Evolutionary conservation across 2,113 vertebrate genomes (phyloP).

Genomic region (Oncorhynchus clarkii): DNA sequence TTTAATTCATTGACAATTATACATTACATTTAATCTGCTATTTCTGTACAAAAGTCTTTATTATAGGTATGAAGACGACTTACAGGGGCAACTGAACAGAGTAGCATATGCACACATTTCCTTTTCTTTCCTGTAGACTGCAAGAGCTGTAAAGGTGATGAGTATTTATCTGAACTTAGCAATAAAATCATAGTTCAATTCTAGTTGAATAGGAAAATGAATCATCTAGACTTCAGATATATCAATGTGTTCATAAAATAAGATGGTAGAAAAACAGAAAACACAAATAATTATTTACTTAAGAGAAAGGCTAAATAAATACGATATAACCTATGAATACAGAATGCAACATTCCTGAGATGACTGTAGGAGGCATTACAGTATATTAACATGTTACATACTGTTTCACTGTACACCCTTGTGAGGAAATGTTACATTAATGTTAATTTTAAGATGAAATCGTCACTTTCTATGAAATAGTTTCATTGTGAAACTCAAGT

Average conservation of each 20-base stretch:
- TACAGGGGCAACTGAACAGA: neutral
- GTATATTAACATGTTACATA: neutral
- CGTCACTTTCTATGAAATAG: neutral
- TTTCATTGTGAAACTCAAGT: neutral
- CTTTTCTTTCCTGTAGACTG: neutral
- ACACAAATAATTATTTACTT: neutral
- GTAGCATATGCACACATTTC: too few species aligned
- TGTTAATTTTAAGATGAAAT: neutral
- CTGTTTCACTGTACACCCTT: neutral
- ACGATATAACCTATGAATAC: neutral
- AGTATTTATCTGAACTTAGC: conserved; percentile 6
- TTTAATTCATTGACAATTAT: neutral
- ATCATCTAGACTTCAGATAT: neutral
- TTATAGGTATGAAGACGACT: neutral
- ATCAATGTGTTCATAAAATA: neutral
- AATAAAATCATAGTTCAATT: neutral
- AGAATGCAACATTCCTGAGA: neutral
- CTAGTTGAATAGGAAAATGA: too few species aligned
- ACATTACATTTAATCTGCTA: conserved; percentile 12
- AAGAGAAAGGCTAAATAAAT: neutral
- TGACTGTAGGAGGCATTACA: neutral
- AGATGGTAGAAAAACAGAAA: neutral
- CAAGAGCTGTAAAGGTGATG: neutral
- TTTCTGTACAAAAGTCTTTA: conserved; percentile 16
- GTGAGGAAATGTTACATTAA: neutral